Evolutionary conservation across 2,113 vertebrate genomes (phyloP), one percentile per base, ranked within the genome.

Genomic region (Catharus bicknelli): DNA sequence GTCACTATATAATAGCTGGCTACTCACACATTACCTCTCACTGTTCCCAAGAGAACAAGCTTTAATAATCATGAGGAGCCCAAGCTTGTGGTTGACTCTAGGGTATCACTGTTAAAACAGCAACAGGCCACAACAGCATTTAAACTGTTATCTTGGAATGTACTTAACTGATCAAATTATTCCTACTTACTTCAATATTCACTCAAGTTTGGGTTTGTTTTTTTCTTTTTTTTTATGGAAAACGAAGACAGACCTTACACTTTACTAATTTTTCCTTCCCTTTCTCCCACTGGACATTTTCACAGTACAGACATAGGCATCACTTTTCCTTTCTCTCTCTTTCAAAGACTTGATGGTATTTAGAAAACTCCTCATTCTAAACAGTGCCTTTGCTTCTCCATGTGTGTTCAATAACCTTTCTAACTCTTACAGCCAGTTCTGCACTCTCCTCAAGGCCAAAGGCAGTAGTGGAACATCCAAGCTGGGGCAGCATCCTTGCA

Each of bases 381-480:
- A 18, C 0, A 57, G 55, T n/a, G 21, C 27, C 10, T 83, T 72
- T 72, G 18, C 15, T 74, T 64, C 55, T 53, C 17, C 20, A 29
- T 3, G 45, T 47, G 21, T 36, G 21, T 27, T 91, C 14, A 76
- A 16, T 29, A 47, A 19, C 8, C 20, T 38, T 47, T n/a, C 29
- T 10, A 29, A 40, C 36, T 45, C 55, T 40, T 7, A 30, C 13
- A 83, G 26, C 25, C 7, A 62, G 40, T 36, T 38, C 54, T 85
- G 51, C 10, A 27, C 34, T 32, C 32, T 42, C 23, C 34, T 53
- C 10, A 83, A 72, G 48, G 53, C 8, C 42, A 68, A 59, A 68
- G 42, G 0, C 59, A 59, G 21, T 0, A 30, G 40, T n/a, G 30
- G 55, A 73, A 45, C 36, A 64, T 32, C 4, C 0, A 2, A 47